These are phyloP conservation scores for Phrynocephalus forsythii DNA, from an alignment of 2,797 vertebrate species.

Conservation along the genomic window DNA sequence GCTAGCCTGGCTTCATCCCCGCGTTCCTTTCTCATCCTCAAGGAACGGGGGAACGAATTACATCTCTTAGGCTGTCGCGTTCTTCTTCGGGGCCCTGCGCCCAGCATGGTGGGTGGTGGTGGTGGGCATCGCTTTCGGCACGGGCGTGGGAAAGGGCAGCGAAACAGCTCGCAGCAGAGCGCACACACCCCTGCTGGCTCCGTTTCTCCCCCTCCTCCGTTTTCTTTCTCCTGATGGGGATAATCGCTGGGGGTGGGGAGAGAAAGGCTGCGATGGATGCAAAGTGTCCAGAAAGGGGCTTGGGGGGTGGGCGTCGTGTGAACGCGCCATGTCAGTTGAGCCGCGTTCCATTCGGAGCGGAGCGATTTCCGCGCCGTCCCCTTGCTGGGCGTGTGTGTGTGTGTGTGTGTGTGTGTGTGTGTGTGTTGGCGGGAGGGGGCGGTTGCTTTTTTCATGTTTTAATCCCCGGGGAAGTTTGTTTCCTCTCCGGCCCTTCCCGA, in stretches of 20 bases:
- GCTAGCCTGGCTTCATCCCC: not conserved
- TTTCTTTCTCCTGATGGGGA: not conserved
- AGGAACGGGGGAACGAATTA: not conserved
- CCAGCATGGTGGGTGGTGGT: not conserved
- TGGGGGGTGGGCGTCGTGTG: not conserved
- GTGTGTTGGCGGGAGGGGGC: not conserved
- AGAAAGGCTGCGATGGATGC: not conserved
- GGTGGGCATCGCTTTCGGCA: constrained; percentile 11
- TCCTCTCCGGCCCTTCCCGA: not conserved
- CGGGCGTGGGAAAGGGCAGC: not conserved
- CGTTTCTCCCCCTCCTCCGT: not conserved
- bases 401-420: too few relatives aligned
- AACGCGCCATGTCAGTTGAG: not conserved
- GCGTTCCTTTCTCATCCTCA: not conserved
- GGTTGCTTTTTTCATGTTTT: not conserved
- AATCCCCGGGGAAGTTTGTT: not conserved
- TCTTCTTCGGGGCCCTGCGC: too few relatives aligned
- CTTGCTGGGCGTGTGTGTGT: not conserved
- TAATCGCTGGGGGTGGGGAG: not conserved
- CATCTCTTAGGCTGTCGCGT: too few relatives aligned
- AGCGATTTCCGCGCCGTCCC: too few relatives aligned
- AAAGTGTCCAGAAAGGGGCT: not conserved
- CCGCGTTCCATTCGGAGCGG: not conserved
- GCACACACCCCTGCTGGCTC: too few relatives aligned
- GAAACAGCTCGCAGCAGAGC: not conserved